Percentiles rank a stretch among this genome's conserved stretches.
These are phyloP conservation scores for Promerops cafer DNA, from an alignment of 2,113 vertebrate species.

Conservation along the genomic window DNA sequence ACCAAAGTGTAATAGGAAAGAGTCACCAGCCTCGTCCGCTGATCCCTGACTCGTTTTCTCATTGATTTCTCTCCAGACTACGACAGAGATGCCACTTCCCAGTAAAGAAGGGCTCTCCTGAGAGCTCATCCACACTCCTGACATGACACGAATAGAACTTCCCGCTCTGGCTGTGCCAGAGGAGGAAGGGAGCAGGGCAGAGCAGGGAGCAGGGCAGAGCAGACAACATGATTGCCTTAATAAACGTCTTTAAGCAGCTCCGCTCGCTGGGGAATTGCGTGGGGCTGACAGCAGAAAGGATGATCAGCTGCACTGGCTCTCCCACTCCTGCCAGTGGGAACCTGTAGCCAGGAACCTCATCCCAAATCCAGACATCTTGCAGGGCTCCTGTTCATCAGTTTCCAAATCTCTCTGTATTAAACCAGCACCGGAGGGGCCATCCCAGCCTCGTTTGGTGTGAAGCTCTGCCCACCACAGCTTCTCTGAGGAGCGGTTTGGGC, in stretches of 20 bases:
- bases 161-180: background rate
- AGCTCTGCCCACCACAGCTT: background rate
- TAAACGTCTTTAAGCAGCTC: background rate
- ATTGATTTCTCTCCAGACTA: conserved; percentile 11
- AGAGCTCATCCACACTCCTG: background rate
- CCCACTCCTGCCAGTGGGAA: background rate
- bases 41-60: background rate
- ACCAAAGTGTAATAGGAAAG: background rate
- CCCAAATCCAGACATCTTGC: background rate
- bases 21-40: background rate
- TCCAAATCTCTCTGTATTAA: rapidly evolving
- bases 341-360: background rate
- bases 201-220: background rate
- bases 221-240: conserved; percentile 19
- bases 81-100: background rate
- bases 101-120: conserved; percentile 9
- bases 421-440: rapidly evolving
- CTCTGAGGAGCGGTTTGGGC: background rate
- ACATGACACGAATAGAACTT: background rate
- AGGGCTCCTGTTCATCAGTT: background rate
- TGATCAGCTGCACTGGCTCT: background rate
- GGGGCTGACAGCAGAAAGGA: background rate
- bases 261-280: rapidly evolving
- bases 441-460: rapidly evolving
- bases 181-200: background rate